Percentiles rank a stretch among this genome's conserved stretches.
Evolutionary conservation across 2,888 invertebrate genomes (phyloP).

Genomic region (Julus scandinavius): DNA sequence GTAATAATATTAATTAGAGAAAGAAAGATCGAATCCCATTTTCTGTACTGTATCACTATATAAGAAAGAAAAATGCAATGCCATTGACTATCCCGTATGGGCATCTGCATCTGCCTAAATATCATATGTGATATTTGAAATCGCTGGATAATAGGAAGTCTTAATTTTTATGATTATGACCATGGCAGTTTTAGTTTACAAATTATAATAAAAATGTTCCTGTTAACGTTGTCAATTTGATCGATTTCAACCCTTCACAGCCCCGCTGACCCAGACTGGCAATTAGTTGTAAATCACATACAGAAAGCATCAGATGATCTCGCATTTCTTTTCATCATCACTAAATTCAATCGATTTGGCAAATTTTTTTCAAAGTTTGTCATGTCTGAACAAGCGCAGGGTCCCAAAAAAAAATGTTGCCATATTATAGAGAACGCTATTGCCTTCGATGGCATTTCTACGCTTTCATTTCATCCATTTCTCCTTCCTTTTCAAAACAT

Average conservation of each 20-base stretch:
- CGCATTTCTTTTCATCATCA: background rate
- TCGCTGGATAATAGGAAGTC: too few species aligned
- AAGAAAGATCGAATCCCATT: too few species aligned
- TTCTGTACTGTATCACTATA: too few species aligned
- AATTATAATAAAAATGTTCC: background rate
- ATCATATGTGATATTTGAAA: too few species aligned
- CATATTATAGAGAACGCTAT: background rate
- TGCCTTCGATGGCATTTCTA: background rate
- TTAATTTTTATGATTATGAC: too few species aligned
- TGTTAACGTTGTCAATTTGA: background rate
- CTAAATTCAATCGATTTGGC: background rate
- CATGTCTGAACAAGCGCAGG: background rate
- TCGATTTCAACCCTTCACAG: background rate
- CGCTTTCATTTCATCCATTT: conserved; percentile 8
- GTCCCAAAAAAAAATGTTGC: background rate
- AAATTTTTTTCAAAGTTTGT: background rate
- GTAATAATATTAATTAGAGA: too few species aligned
- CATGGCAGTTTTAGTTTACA: too few species aligned
- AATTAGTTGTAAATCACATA: background rate
- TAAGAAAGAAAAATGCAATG: too few species aligned
- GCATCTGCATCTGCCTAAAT: too few species aligned
- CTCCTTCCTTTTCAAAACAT: conserved; percentile 33
- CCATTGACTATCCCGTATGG: background rate
- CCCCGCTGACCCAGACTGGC: background rate
- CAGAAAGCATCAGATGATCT: background rate